These are phyloP conservation scores for Pterocles burchelli DNA, from an alignment of 2,113 vertebrate species.

Conservation along the genomic window DNA sequence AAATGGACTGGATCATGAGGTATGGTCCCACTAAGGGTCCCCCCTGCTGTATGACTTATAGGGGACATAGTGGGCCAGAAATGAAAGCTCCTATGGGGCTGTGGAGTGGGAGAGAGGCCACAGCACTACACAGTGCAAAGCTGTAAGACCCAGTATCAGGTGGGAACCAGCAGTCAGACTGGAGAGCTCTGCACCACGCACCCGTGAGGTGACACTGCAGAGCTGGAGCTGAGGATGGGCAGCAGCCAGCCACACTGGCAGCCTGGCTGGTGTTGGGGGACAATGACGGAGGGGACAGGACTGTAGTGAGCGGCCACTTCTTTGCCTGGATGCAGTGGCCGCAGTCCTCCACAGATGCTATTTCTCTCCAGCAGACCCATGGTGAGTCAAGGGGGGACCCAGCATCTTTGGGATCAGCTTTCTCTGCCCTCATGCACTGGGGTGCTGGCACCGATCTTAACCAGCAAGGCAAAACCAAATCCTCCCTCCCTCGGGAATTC, in stretches of 20 bases:
- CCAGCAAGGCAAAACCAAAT: neutral
- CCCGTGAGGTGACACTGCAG: rapidly evolving
- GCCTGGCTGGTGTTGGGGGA: neutral
- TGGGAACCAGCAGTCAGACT: rapidly evolving
- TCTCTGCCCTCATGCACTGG: rapidly evolving
- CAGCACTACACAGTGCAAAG: rapidly evolving
- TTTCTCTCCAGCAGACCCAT: neutral
- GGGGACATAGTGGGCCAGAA: rapidly evolving
- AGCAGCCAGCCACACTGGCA: rapidly evolving
- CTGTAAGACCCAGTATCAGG: neutral
- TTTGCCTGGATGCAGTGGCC: neutral
- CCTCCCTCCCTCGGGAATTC: neutral
- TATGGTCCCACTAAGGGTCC: neutral
- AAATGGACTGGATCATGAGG: neutral
- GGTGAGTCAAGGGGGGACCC: neutral
- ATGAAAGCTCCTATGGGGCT: rapidly evolving
- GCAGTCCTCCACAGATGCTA: rapidly evolving
- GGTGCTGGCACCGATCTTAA: neutral
- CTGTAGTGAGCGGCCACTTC: neutral
- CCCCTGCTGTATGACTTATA: rapidly evolving
- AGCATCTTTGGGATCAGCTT: neutral
- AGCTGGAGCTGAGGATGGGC: neutral
- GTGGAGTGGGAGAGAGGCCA: neutral
- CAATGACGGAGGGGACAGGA: too few species aligned
- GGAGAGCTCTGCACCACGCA: neutral